Evolutionary conservation across 2,888 invertebrate genomes (phyloP), one percentile per base, ranked within the genome.

Genomic region (Diaprepes abbreviatus): DNA sequence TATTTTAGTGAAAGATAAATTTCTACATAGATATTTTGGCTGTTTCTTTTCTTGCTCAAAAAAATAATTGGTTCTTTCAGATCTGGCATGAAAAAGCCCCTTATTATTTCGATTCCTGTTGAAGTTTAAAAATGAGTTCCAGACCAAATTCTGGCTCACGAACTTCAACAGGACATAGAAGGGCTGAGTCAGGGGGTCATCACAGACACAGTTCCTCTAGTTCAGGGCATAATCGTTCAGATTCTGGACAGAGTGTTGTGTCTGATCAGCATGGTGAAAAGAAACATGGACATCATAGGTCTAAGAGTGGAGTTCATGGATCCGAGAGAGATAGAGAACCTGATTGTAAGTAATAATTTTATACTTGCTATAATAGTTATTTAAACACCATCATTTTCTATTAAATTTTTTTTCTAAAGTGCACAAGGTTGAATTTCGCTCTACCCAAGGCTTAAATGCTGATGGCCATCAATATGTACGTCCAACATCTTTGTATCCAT

Each of bases 401-500:
- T 19, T 40, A 65, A 21, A 35, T 52, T 17, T 59, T 43, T 64
- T 31, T 72, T n/a, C n/a, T n/a, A 82, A 81, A 82, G 48, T 81
- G 40, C 77, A 77, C 70, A 77, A 79, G 50, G 73, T 82, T 31
- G 83, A 83, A 66, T 81, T 82, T 69, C 79, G 80, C 24, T 80
- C 83, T 19, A 71, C 76, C 14, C 79, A 79, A 60, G 76, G 72
- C 14, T 62, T 78, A 7, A 78, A 74, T 57, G 65, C 64, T 40
- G 75, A 75, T 28, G 74, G 67, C 35, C 70, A 71, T 45, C 74
- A 75, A 14, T 78, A 76, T 64, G 72, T 77, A 50, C 81, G 85
- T 66, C 84, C 85, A 45, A 84, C 84, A 3, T 80, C 83, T 28
- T 73, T 85, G 5, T 83, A 82, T 73, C 83, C 84, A 17, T 76